A percentile compares a stretch with the other conserved stretches of the same genome.
phyloP scores from a whole-genome alignment of 35 echinoderm and acorn worm genomes.

The Holothuria glaberrima region DNA sequence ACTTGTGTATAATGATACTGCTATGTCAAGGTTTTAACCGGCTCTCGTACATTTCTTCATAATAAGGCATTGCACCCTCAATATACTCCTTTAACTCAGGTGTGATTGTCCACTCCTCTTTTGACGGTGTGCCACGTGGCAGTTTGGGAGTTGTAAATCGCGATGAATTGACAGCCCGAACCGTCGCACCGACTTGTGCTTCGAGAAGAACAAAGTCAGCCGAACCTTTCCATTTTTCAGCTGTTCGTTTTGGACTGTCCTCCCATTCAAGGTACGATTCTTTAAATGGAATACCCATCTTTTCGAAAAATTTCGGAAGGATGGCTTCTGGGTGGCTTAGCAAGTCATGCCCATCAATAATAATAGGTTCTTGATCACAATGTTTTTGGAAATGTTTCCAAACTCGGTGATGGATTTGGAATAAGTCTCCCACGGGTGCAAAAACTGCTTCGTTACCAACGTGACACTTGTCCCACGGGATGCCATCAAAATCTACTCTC shows the following conservation, averaged over 20 bases:
- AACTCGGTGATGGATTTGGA: neutral
- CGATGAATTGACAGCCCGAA: neutral
- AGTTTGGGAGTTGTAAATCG: neutral
- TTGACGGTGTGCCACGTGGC: neutral
- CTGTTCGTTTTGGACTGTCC: neutral
- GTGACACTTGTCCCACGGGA: no score
- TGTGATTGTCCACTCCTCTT: neutral
- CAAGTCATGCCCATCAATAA: conserved; percentile 6
- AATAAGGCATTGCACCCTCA: neutral
- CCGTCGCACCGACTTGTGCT: neutral
- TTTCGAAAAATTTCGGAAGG: conserved; percentile 11
- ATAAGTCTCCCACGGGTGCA: neutral
- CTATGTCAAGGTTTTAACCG: neutral
- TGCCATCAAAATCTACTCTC: no score
- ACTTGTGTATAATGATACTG: no score
- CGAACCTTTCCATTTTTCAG: neutral
- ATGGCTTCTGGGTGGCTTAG: conserved; percentile 10
- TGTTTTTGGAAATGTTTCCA: neutral
- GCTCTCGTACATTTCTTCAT: neutral
- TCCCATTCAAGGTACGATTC: conserved; percentile 18
- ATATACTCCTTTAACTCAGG: conserved; percentile 5
- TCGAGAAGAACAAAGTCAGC: neutral
- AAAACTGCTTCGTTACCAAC: no score
- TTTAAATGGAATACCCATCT: neutral
- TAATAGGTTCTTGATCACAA: neutral